Evolutionary conservation across 2,113 vertebrate species (phyloP).

Genomic region (Delphinus delphis): DNA sequence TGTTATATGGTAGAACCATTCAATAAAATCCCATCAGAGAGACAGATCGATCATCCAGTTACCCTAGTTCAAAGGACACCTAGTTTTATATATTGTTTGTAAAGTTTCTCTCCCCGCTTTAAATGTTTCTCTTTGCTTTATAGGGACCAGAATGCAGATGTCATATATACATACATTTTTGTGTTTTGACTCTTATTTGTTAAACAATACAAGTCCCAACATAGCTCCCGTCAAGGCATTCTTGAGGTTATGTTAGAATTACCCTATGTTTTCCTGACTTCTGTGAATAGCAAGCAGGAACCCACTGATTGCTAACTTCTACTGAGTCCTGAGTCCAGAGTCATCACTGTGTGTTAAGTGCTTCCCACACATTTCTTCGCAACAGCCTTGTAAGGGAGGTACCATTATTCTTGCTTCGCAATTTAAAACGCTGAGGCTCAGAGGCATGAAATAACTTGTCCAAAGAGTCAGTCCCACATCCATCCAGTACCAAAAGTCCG

Average conservation of each 20-base stretch:
- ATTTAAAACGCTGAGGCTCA: background rate
- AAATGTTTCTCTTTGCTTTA: background rate
- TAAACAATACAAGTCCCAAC: background rate
- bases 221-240: too few relatives aligned
- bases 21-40: background rate
- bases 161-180: background rate
- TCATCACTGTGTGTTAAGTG: fast-evolving
- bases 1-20: background rate
- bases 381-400: background rate
- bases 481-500: fast-evolving
- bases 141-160: background rate
- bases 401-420: background rate
- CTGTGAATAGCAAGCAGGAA: background rate
- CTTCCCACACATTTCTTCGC: background rate
- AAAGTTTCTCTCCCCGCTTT: background rate
- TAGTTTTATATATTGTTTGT: background rate
- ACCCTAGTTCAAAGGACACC: background rate
- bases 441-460: background rate
- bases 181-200: background rate
- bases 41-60: background rate
- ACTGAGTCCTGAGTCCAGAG: background rate
- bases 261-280: background rate
- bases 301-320: background rate
- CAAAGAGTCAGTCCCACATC: background rate
- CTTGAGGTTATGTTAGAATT: background rate